These are phyloP conservation scores for Pampus argenteus DNA, from an alignment of 2,797 vertebrate genomes.

Conservation along the genomic window DNA sequence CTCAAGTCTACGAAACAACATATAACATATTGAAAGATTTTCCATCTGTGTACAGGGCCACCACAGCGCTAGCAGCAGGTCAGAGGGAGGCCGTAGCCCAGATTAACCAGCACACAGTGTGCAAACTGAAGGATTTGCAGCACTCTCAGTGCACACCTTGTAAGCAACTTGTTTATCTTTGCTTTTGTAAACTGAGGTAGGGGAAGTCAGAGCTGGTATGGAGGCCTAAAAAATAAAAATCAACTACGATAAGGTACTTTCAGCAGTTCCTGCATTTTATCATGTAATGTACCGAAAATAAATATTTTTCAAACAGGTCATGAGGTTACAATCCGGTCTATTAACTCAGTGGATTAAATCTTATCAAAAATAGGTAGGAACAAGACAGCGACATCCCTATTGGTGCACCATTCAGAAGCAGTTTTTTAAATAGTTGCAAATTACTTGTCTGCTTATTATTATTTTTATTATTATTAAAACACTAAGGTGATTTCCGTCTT, in stretches of 20 bases:
- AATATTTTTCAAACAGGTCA: neutral
- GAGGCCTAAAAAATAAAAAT: constrained; percentile 3
- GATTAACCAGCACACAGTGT: constrained; percentile 54
- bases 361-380: neutral
- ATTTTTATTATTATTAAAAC: no score
- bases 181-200: neutral
- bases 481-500: neutral
- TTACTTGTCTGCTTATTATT: no score
- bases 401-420: neutral
- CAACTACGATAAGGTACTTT: neutral
- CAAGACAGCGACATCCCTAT: neutral
- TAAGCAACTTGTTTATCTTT: constrained; percentile 56
- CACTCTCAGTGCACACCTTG: constrained; percentile 33
- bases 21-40: neutral
- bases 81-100: constrained; percentile 37
- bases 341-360: constrained; percentile 7
- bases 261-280: neutral
- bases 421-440: no score
- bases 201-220: constrained; percentile 5
- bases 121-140: constrained; percentile 55
- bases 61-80: constrained; percentile 33
- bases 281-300: neutral
- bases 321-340: constrained; percentile 15
- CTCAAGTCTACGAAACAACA: neutral
- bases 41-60: neutral